These are phyloP conservation scores for Dendrocincla tyrannina DNA, from an alignment of 2,797 vertebrate genomes.

Conservation along the genomic window DNA sequence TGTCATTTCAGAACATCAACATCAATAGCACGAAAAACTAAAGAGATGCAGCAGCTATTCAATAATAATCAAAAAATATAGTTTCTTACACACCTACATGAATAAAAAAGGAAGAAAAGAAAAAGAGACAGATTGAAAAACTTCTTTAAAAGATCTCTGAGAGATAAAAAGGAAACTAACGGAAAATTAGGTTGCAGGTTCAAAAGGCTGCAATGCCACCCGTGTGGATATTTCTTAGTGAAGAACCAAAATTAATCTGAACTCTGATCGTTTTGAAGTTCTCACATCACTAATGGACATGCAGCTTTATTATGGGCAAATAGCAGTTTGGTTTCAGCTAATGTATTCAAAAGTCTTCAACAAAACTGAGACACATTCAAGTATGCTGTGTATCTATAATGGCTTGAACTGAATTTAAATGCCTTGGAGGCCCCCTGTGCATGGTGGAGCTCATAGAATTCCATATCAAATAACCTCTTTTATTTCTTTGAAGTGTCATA, in stretches of 20 bases:
- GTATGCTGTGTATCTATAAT: background rate
- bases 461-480: constrained; percentile 3
- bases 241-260: constrained; percentile 30
- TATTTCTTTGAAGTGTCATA: constrained; percentile 38
- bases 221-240: background rate
- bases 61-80: background rate
- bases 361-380: background rate
- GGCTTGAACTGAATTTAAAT: constrained; percentile 18
- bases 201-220: constrained; percentile 7
- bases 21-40: background rate
- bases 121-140: background rate
- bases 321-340: background rate
- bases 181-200: background rate
- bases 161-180: background rate
- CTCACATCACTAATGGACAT: background rate
- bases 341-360: background rate
- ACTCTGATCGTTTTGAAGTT: constrained; percentile 40
- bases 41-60: background rate
- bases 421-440: background rate
- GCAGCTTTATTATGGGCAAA: background rate
- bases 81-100: background rate
- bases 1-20: background rate
- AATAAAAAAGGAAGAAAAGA: background rate
- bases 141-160: background rate
- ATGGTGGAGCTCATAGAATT: background rate